Conservation (phyloP, 2,113 vertebrate genomes). For the Dolichallabes microphthalmus region DNA sequence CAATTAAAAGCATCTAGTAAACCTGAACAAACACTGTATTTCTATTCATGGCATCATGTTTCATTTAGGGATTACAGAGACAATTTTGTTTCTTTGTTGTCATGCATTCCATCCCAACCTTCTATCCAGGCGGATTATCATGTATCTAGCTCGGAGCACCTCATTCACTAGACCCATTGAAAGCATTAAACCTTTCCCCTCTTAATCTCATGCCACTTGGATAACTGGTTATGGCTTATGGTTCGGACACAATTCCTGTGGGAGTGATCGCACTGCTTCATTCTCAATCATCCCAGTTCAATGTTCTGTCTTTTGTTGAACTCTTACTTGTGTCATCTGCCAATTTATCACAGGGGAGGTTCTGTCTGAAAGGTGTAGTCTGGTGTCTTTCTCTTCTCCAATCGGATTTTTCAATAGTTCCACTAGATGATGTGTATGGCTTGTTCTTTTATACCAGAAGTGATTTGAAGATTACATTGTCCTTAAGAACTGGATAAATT, state of each 20-base stretch:
- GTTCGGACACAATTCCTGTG: constrained; percentile 69
- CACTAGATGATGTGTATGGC: constrained; percentile 6
- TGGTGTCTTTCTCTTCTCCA: constrained; percentile 47
- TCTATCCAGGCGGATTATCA: constrained; percentile 46
- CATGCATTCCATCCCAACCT: not conserved
- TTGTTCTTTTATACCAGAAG: not conserved
- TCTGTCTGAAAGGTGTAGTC: constrained; percentile 62
- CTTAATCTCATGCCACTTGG: constrained; percentile 67
- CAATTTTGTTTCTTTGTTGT: constrained; percentile 35
- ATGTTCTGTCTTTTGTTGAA: constrained; percentile 74
- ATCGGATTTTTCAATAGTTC: constrained; percentile 37
- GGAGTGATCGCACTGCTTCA: constrained; percentile 66
- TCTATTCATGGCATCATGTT: constrained; percentile 39
- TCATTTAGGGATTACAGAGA: constrained; percentile 33
- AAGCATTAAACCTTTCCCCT: constrained; percentile 55
- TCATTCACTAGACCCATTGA: constrained; percentile 49
- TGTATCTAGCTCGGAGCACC: constrained; percentile 49
- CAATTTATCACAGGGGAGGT: constrained; percentile 75
- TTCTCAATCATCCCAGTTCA: constrained; percentile 69
- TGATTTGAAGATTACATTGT: not conserved
- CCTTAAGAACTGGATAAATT: not conserved
- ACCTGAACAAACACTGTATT: constrained; percentile 34
- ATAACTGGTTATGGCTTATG: constrained; percentile 61
- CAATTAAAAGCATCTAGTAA: constrained; percentile 16
- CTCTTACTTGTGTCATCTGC: constrained; percentile 73